Conservation (phyloP, 2,113 vertebrate genomes). For the Phrynosoma blainvillii region DNA sequence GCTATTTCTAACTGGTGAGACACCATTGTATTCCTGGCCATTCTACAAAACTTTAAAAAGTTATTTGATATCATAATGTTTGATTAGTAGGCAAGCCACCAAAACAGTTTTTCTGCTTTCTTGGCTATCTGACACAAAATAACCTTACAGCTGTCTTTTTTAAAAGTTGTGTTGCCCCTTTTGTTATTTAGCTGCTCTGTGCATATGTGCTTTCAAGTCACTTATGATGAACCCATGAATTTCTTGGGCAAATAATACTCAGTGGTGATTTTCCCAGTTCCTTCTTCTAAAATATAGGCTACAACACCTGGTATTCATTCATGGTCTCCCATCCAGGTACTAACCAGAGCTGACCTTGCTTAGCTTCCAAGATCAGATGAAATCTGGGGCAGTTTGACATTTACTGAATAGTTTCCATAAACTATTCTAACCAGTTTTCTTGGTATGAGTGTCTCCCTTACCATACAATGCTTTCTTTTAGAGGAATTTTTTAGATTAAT, state of each 20-base stretch:
- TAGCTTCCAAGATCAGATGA: too few relatives aligned
- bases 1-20: background rate
- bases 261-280: too few relatives aligned
- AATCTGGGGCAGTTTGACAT: background rate
- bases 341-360: too few relatives aligned
- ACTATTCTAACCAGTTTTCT: background rate
- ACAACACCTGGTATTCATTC: too few relatives aligned
- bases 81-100: background rate
- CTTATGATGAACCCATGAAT: too few relatives aligned
- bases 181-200: slow-evolving; percentile 27
- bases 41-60: background rate
- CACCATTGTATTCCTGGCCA: background rate
- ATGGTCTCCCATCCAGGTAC: too few relatives aligned
- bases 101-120: background rate
- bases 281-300: too few relatives aligned
- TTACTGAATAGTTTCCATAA: slow-evolving; percentile 11
- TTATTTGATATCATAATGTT: background rate
- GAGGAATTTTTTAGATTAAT: background rate
- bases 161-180: background rate
- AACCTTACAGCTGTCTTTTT: background rate
- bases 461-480: slow-evolving; percentile 43
- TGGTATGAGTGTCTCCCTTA: background rate
- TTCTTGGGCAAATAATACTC: too few relatives aligned
- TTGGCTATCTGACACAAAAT: slow-evolving; percentile 39
- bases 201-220: too few relatives aligned